These are phyloP conservation scores for Pteronotus mesoamericanus DNA, from an alignment of 2,797 vertebrate genomes.

Conservation along the genomic window DNA sequence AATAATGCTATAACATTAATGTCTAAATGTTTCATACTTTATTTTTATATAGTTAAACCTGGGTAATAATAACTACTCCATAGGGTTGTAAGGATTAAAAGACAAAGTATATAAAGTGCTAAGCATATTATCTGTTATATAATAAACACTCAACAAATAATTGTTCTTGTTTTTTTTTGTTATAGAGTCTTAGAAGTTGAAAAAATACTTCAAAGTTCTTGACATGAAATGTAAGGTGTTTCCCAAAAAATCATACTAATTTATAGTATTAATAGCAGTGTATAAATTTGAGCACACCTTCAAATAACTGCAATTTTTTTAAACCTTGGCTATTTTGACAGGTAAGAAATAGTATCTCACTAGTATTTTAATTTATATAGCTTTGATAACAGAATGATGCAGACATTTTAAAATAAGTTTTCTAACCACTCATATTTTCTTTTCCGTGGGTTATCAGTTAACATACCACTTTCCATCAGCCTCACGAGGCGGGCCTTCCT, in stretches of 20 bases:
- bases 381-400: not conserved
- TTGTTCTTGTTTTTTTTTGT: not conserved
- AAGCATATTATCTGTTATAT: not conserved
- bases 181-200: not conserved
- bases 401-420: not conserved
- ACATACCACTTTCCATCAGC: not conserved
- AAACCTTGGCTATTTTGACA: not conserved
- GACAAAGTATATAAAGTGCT: not conserved
- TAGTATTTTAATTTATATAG: constrained; percentile 5
- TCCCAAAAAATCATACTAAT: not conserved
- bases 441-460: not conserved
- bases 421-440: not conserved
- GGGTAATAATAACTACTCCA: not conserved
- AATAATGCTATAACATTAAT: not conserved
- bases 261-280: not conserved
- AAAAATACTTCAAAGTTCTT: constrained; percentile 20
- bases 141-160: not conserved
- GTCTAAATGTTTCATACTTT: not conserved
- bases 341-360: not conserved
- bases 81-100: not conserved
- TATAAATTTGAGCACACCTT: not conserved
- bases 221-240: not conserved
- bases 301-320: not conserved
- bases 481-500: not conserved
- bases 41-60: not conserved